Base-by-base conservation (phyloP, 2,113 vertebrate genomes). In the Marcusenius ussheri region DNA sequence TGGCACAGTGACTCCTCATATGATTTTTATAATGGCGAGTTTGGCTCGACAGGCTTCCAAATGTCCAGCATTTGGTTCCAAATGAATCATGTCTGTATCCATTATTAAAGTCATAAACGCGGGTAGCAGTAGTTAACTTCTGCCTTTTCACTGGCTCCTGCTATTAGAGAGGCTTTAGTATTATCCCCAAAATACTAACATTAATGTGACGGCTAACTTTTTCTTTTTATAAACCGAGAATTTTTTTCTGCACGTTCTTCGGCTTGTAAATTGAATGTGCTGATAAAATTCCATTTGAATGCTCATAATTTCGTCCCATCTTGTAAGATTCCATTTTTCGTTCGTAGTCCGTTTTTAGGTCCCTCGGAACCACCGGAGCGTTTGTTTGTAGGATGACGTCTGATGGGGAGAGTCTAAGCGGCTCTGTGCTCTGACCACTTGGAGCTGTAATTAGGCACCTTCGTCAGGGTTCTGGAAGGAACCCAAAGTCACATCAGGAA, bases 81-180 rank as follows among this genome's bases (percentile, higher is more conserved):
- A 92, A 93, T 92, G 89, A 89, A 94, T 93, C 91, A 93, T 94
- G 92, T 92, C 91, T 50, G 93, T 92, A 88, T 93, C 92, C 93
- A 91, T 95, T 95, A 95, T 95, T 95, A 94, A 93, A 93, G 94
- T 92, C 92, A 92, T 95, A 95, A 95, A 95, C 93, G 94, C 90
- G 91, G 88, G 51, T 88, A 86, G 53, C 83, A 62, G 51, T 66
- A 56, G 85, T 92, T 90, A 92, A 91, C 89, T 90, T 88, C 89
- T 90, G 92, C 90, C 83, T 94, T 93, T 87, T 88, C 91, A 83
- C 88, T 39, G 50, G 27, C 83, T 66, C 27, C 13, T 88, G 39
- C 51, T 62, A 70, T 66, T 70, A 46, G 3, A 10, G 46, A 47
- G 19, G 58, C 85, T 87, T 90, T 42, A 62, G 42, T 49, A 56